Evolutionary conservation across 2,888 invertebrate genomes (phyloP), one percentile per base, ranked within the genome.

Genomic region (Scaeva pyrastri): DNA sequence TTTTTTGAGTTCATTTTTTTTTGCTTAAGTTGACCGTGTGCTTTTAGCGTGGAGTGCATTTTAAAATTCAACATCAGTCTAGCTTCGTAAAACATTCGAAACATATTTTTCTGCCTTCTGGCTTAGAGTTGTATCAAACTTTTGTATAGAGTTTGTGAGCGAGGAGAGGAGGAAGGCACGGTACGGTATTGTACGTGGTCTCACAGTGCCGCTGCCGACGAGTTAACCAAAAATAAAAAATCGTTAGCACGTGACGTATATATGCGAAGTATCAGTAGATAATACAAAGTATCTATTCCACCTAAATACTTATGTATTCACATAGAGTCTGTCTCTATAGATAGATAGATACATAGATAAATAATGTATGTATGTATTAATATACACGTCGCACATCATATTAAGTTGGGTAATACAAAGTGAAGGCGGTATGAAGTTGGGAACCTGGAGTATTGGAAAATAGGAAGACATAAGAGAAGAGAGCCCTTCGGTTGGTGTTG

Each of bases 271-370:
- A 82, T 82, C 77, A 82, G 78, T 52, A 50, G 82, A 86, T 82
- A 86, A 86, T 86, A 78, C 56, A 82, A 73, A 86, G 86, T 86
- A 86, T 86, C 86, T 82, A 82, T 86, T 86, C 86, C 86, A 78
- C 86, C 82, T 86, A 77, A 78, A 78, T 86, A 82, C 86, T 86
- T 86, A 55, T 78, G 82, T 78, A 86, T 82, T 86, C 86, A 71
- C 70, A 77, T 58, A 71, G 82, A 78, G 86, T 86, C 73, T 77
- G 73, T 0, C 31, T 31, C 31, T 31, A 31, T 31, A 31, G 31
- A 31, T 31, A 31, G 31, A 5, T 31, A 31, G 5, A 31, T 23
- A 52, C 8, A 23, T 70, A 76, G 58, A n/a, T n/a, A n/a, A n/a
- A n/a, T n/a, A n/a, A n/a, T n/a, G n/a, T n/a, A n/a, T n/a, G n/a